Evolutionary conservation across 2,888 invertebrate species (phyloP), one percentile per base, ranked within the genome.

Genomic region (Pseudoips prasinana): DNA sequence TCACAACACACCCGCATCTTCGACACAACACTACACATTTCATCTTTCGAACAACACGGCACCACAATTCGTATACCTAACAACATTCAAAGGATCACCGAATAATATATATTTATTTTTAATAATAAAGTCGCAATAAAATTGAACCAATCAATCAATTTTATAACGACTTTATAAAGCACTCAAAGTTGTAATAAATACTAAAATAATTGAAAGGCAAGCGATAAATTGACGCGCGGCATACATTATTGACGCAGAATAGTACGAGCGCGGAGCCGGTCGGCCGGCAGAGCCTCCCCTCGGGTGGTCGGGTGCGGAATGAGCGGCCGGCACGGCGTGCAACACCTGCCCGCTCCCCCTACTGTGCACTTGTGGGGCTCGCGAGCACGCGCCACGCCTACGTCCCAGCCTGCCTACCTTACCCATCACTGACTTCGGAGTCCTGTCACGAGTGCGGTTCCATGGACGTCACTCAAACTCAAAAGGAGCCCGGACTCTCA

Each of bases 311-410:
- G 47, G 46, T 64, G 51, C 58, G 59, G 71, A 82, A 69, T 81
- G 77, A 73, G 66, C 54, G 45, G 27, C 8, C 24, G 33, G 42
- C 52, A 61, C 38, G 43, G 56, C 66, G 67, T 72, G 78, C 77
- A 80, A 72, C 85, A 81, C 79, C 81, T 81, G 78, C 72, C 65
- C 46, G 46, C 57, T 50, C 58, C 54, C 58, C 46, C 60, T 54
- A 56, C 35, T 34, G 46, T 71, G 81, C 85, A 85, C 82, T 85
- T 84, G 88, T 81, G 80, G 77, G 87, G 88, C 80, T 83, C 75
- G 50, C 53, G 41, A 46, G 23, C 69, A 62, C 68, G 69, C 67
- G 74, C 70, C 79, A 73, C 78, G 78, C 81, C 82, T 71, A 69
- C 75, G 44, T 14, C 14, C 14, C 14, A 5, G 14, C 14, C 14